Percentiles rank a stretch among this genome's conserved stretches.
Evolutionary conservation across 2,888 invertebrate genomes (phyloP).

Genomic region (Polydrusus cervinus): DNA sequence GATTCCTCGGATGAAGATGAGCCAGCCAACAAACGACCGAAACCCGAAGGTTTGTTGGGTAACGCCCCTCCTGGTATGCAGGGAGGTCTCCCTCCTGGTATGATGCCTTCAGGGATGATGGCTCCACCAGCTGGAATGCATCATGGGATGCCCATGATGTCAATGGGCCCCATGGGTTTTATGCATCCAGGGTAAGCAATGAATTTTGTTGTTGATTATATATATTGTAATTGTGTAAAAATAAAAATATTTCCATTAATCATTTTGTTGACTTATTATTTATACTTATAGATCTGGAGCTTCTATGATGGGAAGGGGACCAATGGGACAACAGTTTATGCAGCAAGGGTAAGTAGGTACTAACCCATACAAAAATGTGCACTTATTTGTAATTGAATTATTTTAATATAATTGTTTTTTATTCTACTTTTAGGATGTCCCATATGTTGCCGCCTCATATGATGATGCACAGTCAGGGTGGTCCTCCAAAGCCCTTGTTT

Average conservation of each 20-base stretch:
- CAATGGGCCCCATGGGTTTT: conserved; percentile 84
- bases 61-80: conserved; percentile 78
- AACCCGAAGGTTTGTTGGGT: conserved; percentile 80
- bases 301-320: conserved; percentile 19
- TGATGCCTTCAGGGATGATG: conserved; percentile 76
- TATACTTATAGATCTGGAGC: conserved; percentile 16
- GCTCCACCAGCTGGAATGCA: conserved; percentile 73
- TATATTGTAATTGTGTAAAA: too few species aligned
- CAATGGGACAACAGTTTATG: conserved; percentile 32
- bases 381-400: too few species aligned
- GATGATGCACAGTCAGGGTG: conserved; percentile 75
- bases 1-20: conserved; percentile 88
- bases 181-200: conserved; percentile 76
- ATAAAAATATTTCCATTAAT: too few species aligned
- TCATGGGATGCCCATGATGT: conserved; percentile 75
- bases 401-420: neutral
- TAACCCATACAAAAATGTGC: too few species aligned
- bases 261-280: neutral
- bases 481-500: conserved; percentile 84
- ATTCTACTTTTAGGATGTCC: conserved; percentile 70
- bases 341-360: conserved; percentile 31
- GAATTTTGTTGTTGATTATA: neutral
- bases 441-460: conserved; percentile 72
- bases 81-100: conserved; percentile 73
- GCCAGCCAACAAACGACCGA: conserved; percentile 84